Conservation (phyloP, 2,113 vertebrate species). For the Catharus minimus region DNA sequence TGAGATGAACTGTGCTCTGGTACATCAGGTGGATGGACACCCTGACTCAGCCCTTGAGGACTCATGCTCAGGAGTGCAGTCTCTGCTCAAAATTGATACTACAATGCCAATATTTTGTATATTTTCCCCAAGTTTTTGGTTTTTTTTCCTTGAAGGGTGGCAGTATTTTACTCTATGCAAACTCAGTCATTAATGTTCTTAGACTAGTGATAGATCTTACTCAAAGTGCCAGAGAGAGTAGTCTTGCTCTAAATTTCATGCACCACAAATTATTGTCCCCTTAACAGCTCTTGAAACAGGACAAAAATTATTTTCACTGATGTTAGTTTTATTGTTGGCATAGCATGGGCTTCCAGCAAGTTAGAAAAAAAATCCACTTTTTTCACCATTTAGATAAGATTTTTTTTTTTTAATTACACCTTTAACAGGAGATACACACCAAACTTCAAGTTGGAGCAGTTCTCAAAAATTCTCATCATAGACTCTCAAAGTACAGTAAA, state of each 20-base stretch:
- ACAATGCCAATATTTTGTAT: background rate
- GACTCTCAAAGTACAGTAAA: background rate
- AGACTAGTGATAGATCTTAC: background rate
- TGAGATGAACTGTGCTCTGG: background rate
- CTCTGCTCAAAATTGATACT: background rate
- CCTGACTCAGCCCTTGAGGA: background rate
- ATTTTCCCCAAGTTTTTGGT: background rate
- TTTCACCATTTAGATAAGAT: background rate
- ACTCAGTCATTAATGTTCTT: background rate
- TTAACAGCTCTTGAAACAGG: background rate
- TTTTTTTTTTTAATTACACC: background rate
- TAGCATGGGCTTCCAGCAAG: background rate
- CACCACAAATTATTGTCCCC: background rate
- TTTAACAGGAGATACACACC: background rate
- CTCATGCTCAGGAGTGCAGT: background rate
- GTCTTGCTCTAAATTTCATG: background rate
- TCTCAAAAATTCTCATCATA: background rate
- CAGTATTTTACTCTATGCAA: background rate
- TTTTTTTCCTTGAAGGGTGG: background rate
- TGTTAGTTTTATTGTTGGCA: background rate
- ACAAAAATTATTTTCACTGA: background rate
- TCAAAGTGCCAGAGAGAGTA: background rate
- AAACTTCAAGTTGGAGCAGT: background rate
- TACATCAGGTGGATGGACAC: background rate
- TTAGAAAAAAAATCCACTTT: background rate